A percentile compares a stretch with the other conserved stretches of the same genome.
Evolutionary conservation across 2,888 invertebrate species (phyloP).

Genomic region (Hetaerina titia): DNA sequence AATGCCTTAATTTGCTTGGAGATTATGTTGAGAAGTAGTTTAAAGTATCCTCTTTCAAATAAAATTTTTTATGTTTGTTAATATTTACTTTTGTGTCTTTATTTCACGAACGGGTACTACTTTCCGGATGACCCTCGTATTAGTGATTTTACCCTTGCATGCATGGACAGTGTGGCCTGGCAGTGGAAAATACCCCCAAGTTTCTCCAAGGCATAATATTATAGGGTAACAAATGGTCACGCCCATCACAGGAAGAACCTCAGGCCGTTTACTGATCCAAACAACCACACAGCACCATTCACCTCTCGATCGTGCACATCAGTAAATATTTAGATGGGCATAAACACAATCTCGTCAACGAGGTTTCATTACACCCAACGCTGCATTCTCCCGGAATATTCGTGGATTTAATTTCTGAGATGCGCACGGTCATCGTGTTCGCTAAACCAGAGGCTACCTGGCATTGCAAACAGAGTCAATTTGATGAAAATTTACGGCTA

Average conservation of each 20-base stretch:
- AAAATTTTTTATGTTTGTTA: too few relatives aligned
- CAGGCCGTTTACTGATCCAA: neutral
- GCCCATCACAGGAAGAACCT: neutral
- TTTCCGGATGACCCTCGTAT: too few relatives aligned
- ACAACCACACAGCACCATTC: neutral
- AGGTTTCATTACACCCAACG: conserved; percentile 1
- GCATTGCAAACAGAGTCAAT: neutral
- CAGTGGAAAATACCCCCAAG: neutral
- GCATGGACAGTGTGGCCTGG: too few relatives aligned
- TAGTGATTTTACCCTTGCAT: too few relatives aligned
- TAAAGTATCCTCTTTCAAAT: too few relatives aligned
- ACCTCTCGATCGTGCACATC: neutral
- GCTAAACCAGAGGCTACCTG: neutral
- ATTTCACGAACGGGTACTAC: too few relatives aligned
- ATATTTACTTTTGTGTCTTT: too few relatives aligned
- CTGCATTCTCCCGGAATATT: neutral
- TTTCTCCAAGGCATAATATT: neutral
- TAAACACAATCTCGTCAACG: conserved; percentile 32
- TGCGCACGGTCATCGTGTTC: neutral
- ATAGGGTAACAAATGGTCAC: neutral
- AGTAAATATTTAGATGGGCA: conserved; percentile 15
- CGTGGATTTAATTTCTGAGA: neutral
- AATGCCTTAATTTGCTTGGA: too few relatives aligned
- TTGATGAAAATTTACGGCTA: neutral
- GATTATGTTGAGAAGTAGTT: too few relatives aligned